Conservation (phyloP, 2,797 vertebrate genomes). For the Melanotaenia boesemani region DNA sequence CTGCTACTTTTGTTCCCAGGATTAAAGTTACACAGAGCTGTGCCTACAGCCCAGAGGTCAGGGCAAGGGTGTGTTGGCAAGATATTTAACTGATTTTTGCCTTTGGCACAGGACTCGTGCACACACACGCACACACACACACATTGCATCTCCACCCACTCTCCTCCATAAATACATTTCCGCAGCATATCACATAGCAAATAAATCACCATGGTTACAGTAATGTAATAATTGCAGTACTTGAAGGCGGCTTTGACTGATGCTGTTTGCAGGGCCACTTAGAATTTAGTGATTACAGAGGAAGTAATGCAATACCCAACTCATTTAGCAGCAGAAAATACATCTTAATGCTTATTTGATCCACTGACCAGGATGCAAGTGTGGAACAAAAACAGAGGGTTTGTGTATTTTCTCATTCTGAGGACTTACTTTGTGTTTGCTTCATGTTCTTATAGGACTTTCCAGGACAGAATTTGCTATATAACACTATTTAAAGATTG, state of each 20-base stretch:
- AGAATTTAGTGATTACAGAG: conserved; percentile 56
- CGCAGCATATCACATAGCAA: conserved; percentile 62
- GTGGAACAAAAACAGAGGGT: background rate
- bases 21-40: background rate
- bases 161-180: conserved; percentile 70
- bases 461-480: background rate
- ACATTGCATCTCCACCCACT: conserved; percentile 63
- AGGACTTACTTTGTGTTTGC: background rate
- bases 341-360: conserved; percentile 31
- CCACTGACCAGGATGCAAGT: conserved; percentile 1
- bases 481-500: no score
- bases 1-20: background rate
- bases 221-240: conserved; percentile 70
- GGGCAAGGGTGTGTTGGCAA: conserved; percentile 12
- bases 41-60: conserved; percentile 20
- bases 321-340: conserved; percentile 28
- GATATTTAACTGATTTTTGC: conserved; percentile 44
- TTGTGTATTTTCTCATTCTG: background rate
- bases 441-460: background rate
- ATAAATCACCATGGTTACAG: conserved; percentile 77
- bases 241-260: conserved; percentile 59
- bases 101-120: conserved; percentile 25
- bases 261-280: conserved; percentile 51
- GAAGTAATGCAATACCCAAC: conserved; percentile 15
- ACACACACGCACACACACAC: conserved; percentile 19